These are phyloP conservation scores for Fulica atra DNA, from an alignment of 2,113 vertebrate species.

Conservation along the genomic window DNA sequence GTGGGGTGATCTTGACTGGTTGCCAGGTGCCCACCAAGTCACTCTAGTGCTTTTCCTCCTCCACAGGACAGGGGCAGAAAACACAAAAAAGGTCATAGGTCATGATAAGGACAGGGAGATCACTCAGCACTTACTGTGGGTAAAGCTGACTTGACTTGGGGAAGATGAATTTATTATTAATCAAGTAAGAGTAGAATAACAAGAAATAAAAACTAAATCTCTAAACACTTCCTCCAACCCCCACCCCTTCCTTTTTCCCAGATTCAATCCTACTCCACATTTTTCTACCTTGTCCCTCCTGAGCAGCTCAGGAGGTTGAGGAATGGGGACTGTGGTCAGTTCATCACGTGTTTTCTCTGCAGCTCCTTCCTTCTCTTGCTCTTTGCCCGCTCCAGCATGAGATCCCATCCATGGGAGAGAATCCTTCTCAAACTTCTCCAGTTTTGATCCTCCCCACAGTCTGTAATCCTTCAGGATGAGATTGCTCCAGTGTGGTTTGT, in stretches of 20 bases:
- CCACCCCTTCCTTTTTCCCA: neutral
- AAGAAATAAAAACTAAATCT: neutral
- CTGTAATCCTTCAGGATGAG: neutral
- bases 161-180: neutral
- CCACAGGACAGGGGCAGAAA: neutral
- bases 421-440: neutral
- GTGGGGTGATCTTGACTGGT: neutral
- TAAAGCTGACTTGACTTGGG: neutral
- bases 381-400: neutral
- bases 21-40: neutral
- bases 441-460: neutral
- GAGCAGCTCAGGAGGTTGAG: neutral
- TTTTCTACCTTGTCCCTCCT: neutral
- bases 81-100: neutral
- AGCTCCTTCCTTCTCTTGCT: neutral
- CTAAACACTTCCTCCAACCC: neutral
- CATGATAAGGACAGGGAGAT: neutral
- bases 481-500: neutral
- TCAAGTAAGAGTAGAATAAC: neutral
- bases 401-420: neutral
- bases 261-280: neutral
- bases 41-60: fast-evolving
- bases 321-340: neutral
- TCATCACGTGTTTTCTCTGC: neutral
- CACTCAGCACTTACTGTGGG: neutral